Conservation (phyloP, 2,113 vertebrate genomes). For the Bagarius yarrelli region DNA sequence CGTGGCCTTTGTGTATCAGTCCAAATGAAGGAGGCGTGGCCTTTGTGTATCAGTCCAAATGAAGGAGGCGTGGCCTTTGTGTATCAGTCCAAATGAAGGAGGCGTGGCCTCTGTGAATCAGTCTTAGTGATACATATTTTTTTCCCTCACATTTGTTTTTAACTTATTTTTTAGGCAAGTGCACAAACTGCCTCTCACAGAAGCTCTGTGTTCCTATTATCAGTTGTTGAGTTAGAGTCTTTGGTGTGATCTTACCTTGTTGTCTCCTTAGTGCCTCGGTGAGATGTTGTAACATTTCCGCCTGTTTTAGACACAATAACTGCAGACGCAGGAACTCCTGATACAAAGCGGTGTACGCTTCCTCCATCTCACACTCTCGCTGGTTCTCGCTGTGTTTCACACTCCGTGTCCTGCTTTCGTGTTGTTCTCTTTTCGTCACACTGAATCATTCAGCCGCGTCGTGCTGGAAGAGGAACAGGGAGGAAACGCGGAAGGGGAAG, state of each 20-base stretch:
- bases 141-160: neutral
- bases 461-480: slow-evolving; percentile 5
- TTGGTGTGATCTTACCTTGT: slow-evolving; percentile 54
- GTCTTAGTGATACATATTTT: neutral
- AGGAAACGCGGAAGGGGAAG: slow-evolving; percentile 2
- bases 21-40: neutral
- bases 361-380: slow-evolving; percentile 66
- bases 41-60: neutral
- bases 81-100: neutral
- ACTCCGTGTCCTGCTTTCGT: neutral
- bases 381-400: slow-evolving; percentile 7
- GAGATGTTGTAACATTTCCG: slow-evolving; percentile 72
- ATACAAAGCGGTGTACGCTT: slow-evolving; percentile 71
- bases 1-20: neutral
- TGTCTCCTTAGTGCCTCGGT: slow-evolving; percentile 57
- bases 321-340: slow-evolving; percentile 71
- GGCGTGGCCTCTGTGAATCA: neutral
- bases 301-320: slow-evolving; percentile 75
- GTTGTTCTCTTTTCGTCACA: neutral
- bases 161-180: neutral
- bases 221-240: neutral
- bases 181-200: neutral
- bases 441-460: neutral
- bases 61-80: neutral
- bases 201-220: neutral